These are phyloP conservation scores for Chloroceryle aenea DNA, from an alignment of 2,113 vertebrate species.

Conservation along the genomic window DNA sequence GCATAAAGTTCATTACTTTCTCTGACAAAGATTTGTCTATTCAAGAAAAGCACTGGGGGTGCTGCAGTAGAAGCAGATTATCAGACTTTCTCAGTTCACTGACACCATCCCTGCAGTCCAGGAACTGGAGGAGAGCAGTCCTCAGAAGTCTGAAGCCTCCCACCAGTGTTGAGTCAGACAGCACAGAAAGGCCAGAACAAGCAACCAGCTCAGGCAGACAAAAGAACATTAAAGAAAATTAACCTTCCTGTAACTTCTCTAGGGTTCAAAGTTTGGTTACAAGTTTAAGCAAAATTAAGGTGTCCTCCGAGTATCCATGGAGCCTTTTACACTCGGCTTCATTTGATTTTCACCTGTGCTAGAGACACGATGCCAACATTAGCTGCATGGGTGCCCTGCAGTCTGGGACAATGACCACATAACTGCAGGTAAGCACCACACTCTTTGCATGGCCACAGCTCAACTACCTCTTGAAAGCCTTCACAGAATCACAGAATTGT, in stretches of 20 bases:
- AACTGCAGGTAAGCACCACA: background rate
- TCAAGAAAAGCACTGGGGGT: background rate
- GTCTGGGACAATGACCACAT: background rate
- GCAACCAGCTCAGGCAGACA: background rate
- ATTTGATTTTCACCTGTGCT: background rate
- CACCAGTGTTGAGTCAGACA: background rate
- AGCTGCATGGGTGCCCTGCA: background rate
- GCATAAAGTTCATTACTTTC: conserved; percentile 20
- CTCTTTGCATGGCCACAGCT: background rate
- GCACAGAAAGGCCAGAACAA: background rate
- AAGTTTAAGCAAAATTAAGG: background rate
- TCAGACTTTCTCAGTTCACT: background rate
- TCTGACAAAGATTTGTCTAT: conserved; percentile 20
- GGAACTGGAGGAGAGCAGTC: background rate
- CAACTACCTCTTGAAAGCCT: background rate
- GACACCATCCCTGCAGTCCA: background rate
- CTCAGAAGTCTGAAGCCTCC: background rate
- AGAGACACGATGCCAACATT: background rate
- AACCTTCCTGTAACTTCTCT: background rate
- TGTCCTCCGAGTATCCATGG: background rate
- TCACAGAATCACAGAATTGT: too few species aligned
- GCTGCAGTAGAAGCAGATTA: background rate
- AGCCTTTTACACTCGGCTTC: background rate
- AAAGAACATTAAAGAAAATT: background rate
- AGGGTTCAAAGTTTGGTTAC: background rate